Conservation (phyloP, 2,888 invertebrate species). For the Gortyna flavago region DNA sequence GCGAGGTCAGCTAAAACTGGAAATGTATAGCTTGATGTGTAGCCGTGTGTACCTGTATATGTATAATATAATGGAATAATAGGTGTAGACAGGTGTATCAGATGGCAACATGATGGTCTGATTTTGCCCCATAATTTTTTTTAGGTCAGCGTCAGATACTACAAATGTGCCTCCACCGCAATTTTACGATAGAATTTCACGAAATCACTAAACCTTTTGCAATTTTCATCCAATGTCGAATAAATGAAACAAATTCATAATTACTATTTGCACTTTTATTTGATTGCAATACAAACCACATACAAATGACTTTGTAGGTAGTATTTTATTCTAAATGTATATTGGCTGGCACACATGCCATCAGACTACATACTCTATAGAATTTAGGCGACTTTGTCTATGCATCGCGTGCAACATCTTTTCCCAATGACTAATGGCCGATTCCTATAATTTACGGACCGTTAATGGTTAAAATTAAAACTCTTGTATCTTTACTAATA, state of each 20-base stretch:
- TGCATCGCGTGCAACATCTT: not conserved
- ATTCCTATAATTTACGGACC: too few species aligned
- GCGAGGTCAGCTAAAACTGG: too few species aligned
- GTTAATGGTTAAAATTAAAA: too few species aligned
- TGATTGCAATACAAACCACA: not conserved
- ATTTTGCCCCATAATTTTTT: too few species aligned
- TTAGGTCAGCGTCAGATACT: too few species aligned
- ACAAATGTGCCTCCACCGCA: not conserved
- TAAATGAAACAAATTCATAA: not conserved
- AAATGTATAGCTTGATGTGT: too few species aligned
- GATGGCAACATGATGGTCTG: not conserved
- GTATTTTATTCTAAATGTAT: not conserved
- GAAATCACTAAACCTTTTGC: not conserved
- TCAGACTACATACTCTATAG: not conserved
- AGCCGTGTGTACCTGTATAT: too few species aligned
- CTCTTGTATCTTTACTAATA: too few species aligned
- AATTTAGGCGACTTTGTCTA: not conserved
- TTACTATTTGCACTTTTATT: constrained; percentile 2
- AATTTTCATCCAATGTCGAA: not conserved
- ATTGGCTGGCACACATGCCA: not conserved
- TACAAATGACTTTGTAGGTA: not conserved
- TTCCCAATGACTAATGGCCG: too few species aligned
- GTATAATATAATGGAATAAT: too few species aligned
- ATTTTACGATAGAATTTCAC: not conserved
- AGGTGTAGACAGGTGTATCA: too few species aligned